Base-by-base conservation (phyloP, 2,888 invertebrate species). In the Bellardia bayeri region DNA sequence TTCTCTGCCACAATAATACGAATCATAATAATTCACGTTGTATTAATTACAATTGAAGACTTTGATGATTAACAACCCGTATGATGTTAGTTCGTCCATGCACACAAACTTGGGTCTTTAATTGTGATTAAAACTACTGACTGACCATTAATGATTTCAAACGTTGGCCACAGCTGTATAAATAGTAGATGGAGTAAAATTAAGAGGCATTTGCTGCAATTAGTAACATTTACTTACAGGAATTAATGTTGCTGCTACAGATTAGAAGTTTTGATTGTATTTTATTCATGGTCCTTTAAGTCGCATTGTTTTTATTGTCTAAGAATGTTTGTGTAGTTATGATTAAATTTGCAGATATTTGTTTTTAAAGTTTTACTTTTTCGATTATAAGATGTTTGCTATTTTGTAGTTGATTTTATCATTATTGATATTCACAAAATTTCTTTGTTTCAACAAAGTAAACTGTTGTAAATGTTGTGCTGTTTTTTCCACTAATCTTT, bases 11-110 rank as follows among this genome's bases (percentile, higher is more conserved):
- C 54, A 85, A 81, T 61, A 71, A 42, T 49, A 82, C 63, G 56
- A 82, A 66, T 82, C 40, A 61, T 82, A 82, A 63, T 63, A 74
- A 82, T 58, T 81, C 54, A 49, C 74, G 78, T 87, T 85, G 54
- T 71, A 87, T 87, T 87, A 87, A 85, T 87, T 87, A 82, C 79
- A 87, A 87, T 64, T 80, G 82, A 87, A 82, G 82, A 64, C 87
- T 87, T 87, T 85, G 79, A 79, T 87, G 79, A 87, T 87, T 85
- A 85, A 85, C 87, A 79, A 87, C 33, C 85, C 82, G 75, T 85
- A 66, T 64, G 68, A 56, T 68, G 11, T 49, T n/a, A 23, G 6
- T 11, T 14, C 54, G 42, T 68, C n/a, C 33, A 84, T 11, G 13
- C 72, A 16, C 49, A 74, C 45, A 74, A 74, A 80, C 45, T 58